These are phyloP conservation scores for Cerastis rubricosa DNA, from an alignment of 2,888 invertebrate genomes.

Conservation along the genomic window DNA sequence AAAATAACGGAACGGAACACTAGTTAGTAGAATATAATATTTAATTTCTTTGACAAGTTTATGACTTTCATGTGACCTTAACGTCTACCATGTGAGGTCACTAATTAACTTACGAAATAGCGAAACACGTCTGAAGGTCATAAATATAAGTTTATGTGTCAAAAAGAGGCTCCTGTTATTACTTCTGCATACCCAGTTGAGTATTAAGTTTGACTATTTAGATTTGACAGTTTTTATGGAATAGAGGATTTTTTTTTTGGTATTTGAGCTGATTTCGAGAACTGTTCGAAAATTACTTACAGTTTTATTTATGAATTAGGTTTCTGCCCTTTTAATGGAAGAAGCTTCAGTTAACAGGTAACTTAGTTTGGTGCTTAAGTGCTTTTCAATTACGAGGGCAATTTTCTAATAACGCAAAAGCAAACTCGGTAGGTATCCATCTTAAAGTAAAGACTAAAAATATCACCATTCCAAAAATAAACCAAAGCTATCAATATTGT, in stretches of 20 bases:
- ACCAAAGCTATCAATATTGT: conserved; percentile 35
- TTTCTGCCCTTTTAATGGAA: too few relatives aligned
- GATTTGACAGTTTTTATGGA: neutral
- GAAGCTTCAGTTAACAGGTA: too few relatives aligned
- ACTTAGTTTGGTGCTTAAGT: too few relatives aligned
- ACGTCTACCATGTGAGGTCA: conserved; percentile 54
- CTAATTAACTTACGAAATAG: conserved; percentile 49
- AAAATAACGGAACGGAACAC: conserved; percentile 13
- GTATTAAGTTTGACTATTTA: neutral
- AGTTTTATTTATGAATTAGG: too few relatives aligned
- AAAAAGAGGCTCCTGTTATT: neutral
- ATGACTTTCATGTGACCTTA: conserved; percentile 60
- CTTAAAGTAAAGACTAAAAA: neutral
- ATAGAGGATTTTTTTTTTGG: too few relatives aligned
- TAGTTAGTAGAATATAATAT: conserved; percentile 8
- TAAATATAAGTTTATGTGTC: conserved; percentile 28
- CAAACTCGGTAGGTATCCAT: neutral
- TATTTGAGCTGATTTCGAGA: too few relatives aligned
- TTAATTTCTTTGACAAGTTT: conserved; percentile 43
- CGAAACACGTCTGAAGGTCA: conserved; percentile 16
- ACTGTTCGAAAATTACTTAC: too few relatives aligned
- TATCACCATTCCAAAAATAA: conserved; percentile 38
- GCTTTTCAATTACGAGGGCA: too few relatives aligned
- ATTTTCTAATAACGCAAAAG: neutral
- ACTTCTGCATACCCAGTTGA: neutral